A percentile compares a stretch with the other conserved stretches of the same genome.
phyloP scores from a whole-genome alignment of 2,888 invertebrate species.

The Ophion costatus region DNA sequence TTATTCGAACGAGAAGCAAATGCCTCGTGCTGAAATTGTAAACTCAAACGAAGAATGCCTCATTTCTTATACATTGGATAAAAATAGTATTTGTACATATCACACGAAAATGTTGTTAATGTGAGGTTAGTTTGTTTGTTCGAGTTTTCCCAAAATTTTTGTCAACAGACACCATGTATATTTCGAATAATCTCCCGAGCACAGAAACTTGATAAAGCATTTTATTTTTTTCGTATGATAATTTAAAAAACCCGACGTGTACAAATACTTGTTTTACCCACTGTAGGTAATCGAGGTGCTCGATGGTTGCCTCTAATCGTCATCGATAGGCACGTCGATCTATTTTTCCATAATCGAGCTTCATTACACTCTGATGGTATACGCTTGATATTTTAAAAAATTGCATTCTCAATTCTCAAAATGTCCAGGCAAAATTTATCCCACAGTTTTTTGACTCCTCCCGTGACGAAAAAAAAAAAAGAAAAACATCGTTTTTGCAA shows the following conservation, averaged over 20 bases:
- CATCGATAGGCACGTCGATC: background rate
- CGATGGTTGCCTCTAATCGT: background rate
- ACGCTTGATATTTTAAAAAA: background rate
- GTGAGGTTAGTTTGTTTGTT: too few species aligned
- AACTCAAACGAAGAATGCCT: background rate
- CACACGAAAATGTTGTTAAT: too few species aligned
- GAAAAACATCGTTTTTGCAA: background rate
- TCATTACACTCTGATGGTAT: background rate
- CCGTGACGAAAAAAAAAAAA: background rate
- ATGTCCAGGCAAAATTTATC: background rate
- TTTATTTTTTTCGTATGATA: too few species aligned
- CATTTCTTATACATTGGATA: too few species aligned
- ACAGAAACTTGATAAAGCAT: too few species aligned
- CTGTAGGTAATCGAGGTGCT: background rate
- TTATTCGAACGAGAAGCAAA: background rate
- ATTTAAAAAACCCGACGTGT: too few species aligned
- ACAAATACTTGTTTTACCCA: too few species aligned
- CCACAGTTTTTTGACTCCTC: background rate
- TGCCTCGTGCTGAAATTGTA: background rate
- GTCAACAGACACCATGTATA: too few species aligned
- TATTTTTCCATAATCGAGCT: background rate
- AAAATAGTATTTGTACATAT: background rate
- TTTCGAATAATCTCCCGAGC: too few species aligned
- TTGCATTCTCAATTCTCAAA: background rate
- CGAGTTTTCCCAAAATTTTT: too few species aligned